Base-by-base conservation (phyloP, 30 jellyfish, hydroid and myxozoan genomes). In the Hydractinia symbiolongicarpus region DNA sequence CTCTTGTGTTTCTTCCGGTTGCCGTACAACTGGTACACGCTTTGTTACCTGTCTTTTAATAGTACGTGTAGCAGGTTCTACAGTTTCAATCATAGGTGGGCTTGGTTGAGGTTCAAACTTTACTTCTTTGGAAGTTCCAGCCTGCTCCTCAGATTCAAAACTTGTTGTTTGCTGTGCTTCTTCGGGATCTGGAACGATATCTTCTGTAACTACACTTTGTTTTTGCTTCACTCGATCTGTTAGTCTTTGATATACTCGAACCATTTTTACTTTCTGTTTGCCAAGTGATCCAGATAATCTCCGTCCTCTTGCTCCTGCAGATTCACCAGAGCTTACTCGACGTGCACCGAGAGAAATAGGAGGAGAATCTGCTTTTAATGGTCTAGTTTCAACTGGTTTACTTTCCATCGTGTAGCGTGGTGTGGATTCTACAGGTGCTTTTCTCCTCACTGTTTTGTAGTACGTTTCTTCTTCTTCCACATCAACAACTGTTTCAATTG, bases 161-260 rank as follows among this genome's bases (percentile, higher is more conserved):
- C 44, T 30, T 2, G 44, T 30, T 30, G 44, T 30, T 30, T 30
- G 44, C 44, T 0, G 44, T n/a, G 40, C 19, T 64, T 64, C 74
- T 13, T 64, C 74, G 8, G 74, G 74, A 13, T 64, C 74, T n/a
- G 74, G 40, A 44, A 51, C 40, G 9, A n/a, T 51, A 64, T 64
- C 74, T 64, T 64, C 52, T 7, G 74, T 44, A 7, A 51, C 40
- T 15, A 17, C 51, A 52, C 52, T 54, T 9, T 83, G 87, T 16
- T 64, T 49, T 66, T 79, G 83, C 66, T 66, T 62, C 51, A 79
- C 87, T 4, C 87, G 84, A 10, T 79, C 87, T 20, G 84, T 53
- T 9, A 79, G 67, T 50, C 61, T 79, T 49, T 79, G 55, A 66
- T 79, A 79, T 49, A 66, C 87, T 52, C 67, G 64, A 5, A 79